These are phyloP conservation scores for Trilocha varians DNA, from an alignment of 2,888 invertebrate species.

Conservation along the genomic window DNA sequence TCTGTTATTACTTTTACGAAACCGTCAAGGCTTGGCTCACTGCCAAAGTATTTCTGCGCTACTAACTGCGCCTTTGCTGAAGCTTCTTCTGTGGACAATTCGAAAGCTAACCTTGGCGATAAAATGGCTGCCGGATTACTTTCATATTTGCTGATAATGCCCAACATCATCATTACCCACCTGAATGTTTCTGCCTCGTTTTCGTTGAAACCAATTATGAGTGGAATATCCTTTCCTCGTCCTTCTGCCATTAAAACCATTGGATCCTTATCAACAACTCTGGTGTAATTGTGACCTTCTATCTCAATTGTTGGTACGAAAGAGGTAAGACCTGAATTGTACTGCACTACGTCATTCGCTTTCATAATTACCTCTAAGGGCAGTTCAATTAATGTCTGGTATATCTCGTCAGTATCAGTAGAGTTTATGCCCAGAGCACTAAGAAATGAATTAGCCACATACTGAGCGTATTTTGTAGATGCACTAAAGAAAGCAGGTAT, in stretches of 20 bases:
- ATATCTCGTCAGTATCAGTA: not conserved
- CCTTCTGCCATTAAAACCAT: constrained; percentile 20
- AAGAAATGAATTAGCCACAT: constrained; percentile 14
- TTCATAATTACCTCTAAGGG: not conserved
- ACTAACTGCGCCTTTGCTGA: constrained; percentile 14
- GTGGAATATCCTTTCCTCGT: constrained; percentile 22
- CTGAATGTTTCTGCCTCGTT: constrained; percentile 16
- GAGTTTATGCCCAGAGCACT: not conserved
- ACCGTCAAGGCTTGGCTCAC: constrained; percentile 12
- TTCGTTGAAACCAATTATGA: constrained; percentile 19
- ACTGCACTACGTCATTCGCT: not conserved
- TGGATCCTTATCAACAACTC: constrained; percentile 27
- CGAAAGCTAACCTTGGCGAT: constrained; percentile 13
- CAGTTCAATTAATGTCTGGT: not conserved
- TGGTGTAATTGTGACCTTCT: not conserved
- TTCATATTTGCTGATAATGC: constrained; percentile 10
- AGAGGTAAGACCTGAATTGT: not conserved
- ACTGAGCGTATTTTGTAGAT: constrained; percentile 14
- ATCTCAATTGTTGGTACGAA: not conserved
- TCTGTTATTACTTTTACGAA: constrained; percentile 15
- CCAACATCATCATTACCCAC: constrained; percentile 7
- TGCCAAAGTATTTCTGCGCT: constrained; percentile 16
- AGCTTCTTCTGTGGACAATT: constrained; percentile 11
- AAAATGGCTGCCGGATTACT: constrained; percentile 27
- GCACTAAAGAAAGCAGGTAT: constrained; percentile 18